phyloP scores from a whole-genome alignment of 2,113 vertebrate species.

The Microtus pennsylvanicus region DNA sequence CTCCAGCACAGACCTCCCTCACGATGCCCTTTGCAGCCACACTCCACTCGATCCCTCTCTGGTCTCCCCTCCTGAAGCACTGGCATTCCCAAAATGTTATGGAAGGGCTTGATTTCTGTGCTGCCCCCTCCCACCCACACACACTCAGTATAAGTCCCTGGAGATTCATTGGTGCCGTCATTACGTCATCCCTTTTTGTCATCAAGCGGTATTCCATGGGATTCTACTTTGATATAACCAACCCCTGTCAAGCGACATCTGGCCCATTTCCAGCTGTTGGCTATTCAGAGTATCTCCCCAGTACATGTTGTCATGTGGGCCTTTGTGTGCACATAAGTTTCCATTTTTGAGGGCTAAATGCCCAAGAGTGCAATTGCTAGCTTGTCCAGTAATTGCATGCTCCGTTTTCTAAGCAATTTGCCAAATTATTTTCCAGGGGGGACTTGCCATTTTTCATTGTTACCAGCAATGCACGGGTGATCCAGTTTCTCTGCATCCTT shows the following conservation, averaged over 20 bases:
- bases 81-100: conserved; percentile 21
- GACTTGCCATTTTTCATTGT: not conserved
- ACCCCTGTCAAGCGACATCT: conserved; percentile 15
- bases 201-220: not conserved
- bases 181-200: conserved; percentile 26
- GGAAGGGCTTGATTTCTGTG: not conserved
- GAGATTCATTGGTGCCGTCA: not conserved
- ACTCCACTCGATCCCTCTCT: not conserved
- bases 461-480: not conserved
- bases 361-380: not conserved
- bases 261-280: not conserved
- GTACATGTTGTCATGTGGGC: not conserved
- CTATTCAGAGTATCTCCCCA: not conserved
- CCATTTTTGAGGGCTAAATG: conserved; percentile 48
- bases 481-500: not conserved
- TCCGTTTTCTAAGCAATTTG: conserved; percentile 54
- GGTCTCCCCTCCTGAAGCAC: not conserved
- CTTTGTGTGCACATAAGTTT: conserved; percentile 53
- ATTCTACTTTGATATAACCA: not conserved
- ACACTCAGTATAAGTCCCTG: not conserved
- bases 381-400: conserved; percentile 4
- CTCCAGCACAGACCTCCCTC: not conserved
- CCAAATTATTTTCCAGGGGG: conserved; percentile 10
- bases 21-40: not conserved
- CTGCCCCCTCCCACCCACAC: not conserved